These are phyloP conservation scores for Synergus laeviventris DNA, from an alignment of 2,888 invertebrate genomes.

Conservation along the genomic window DNA sequence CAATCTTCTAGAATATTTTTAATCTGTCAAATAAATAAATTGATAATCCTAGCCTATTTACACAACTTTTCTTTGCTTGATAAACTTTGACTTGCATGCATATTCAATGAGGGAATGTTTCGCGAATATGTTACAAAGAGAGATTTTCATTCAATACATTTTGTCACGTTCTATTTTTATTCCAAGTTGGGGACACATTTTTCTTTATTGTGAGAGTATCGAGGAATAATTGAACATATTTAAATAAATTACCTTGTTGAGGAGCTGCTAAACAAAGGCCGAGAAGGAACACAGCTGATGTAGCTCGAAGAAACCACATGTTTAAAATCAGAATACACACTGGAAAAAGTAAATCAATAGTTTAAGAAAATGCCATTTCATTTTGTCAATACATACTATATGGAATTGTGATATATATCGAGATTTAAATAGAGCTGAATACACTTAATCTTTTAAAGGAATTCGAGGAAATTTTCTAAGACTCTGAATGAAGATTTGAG, in stretches of 20 bases:
- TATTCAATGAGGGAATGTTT: neutral
- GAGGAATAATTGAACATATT: neutral
- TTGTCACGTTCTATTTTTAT: neutral
- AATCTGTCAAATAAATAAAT: too few relatives aligned
- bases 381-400: neutral
- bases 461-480: neutral
- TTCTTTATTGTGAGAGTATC: neutral
- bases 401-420: neutral
- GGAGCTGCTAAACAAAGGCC: slow-evolving; percentile 32
- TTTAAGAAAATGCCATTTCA: neutral
- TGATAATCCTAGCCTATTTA: neutral
- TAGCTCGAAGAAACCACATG: slow-evolving; percentile 17
- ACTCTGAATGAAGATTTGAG: neutral
- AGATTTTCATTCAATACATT: neutral
- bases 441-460: too few relatives aligned
- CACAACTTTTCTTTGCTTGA: neutral
- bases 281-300: neutral
- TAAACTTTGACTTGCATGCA: neutral
- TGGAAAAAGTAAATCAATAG: slow-evolving; percentile 11
- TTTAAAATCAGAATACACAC: neutral
- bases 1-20: too few relatives aligned
- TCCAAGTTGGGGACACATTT: neutral
- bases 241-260: slow-evolving; percentile 29
- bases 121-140: neutral
- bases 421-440: neutral